A percentile compares a stretch with the other conserved stretches of the same genome.
Evolutionary conservation across 2,888 invertebrate species (phyloP).

Genomic region (Pheosia gnoma): DNA sequence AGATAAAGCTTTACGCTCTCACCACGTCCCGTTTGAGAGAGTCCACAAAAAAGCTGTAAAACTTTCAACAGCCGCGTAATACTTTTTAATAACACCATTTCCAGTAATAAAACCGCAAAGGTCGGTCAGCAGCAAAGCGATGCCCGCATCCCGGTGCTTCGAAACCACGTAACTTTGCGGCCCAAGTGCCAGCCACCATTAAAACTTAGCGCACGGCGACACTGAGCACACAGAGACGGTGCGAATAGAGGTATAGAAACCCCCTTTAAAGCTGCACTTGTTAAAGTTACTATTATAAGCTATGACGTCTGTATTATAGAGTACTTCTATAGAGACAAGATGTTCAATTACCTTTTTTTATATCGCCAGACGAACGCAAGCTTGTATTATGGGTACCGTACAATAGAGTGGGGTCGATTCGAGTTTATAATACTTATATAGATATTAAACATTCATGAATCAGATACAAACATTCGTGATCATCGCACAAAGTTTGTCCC

Average conservation of each 20-base stretch:
- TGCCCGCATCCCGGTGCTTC: constrained; percentile 54
- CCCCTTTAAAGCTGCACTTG: constrained; percentile 47
- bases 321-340: no score
- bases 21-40: not conserved
- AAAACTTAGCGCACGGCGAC: constrained; percentile 55
- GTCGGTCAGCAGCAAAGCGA: constrained; percentile 15
- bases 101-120: constrained; percentile 28
- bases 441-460: no score
- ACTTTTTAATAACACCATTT: constrained; percentile 29
- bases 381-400: no score
- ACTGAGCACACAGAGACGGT: constrained; percentile 31
- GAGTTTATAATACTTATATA: no score
- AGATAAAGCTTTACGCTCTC: not conserved
- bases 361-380: no score
- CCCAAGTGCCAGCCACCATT: constrained; percentile 59
- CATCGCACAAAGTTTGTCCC: no score
- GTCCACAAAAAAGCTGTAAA: constrained; percentile 17
- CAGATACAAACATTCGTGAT: no score
- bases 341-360: no score
- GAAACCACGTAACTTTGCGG: constrained; percentile 47
- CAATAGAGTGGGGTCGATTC: no score
- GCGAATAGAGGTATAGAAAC: constrained; percentile 37
- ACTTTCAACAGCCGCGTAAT: constrained; percentile 11
- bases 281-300: constrained; percentile 3
- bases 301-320: no score